phyloP scores from a whole-genome alignment of 2,113 vertebrate genomes.

The Caracal caracal region DNA sequence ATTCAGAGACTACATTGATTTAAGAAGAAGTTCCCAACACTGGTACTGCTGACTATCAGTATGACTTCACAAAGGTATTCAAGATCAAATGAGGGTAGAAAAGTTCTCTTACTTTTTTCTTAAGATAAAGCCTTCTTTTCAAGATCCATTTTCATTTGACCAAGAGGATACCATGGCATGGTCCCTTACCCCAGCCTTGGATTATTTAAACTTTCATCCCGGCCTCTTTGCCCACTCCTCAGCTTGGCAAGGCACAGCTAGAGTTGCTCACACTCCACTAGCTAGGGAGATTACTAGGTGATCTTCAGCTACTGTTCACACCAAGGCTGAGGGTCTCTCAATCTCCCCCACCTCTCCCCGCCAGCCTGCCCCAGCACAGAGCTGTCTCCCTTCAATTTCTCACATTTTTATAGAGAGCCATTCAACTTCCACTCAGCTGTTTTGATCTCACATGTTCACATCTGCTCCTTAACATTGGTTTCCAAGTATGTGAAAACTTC shows the following conservation, averaged over 20 bases:
- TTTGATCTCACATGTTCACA: background rate
- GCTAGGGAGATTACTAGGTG: background rate
- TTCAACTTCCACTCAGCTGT: background rate
- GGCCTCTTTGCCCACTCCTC: background rate
- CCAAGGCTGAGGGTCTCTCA: background rate
- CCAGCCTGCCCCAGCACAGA: background rate
- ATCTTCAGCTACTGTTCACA: background rate
- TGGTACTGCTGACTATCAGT: background rate
- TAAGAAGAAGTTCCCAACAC: background rate
- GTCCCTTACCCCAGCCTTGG: background rate
- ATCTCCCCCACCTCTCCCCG: background rate
- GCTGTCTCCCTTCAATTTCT: background rate
- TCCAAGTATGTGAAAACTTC: background rate
- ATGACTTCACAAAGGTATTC: background rate
- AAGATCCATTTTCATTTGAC: background rate
- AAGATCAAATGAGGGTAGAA: background rate
- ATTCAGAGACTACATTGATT: background rate
- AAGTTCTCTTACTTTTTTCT: background rate
- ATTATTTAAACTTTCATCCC: background rate
- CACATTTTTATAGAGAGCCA: background rate
- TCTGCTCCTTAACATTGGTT: background rate
- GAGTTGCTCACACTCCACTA: background rate
- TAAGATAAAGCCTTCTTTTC: background rate
- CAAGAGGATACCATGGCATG: background rate
- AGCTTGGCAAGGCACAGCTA: background rate